Base-by-base conservation (phyloP, 2,888 invertebrate genomes). In the Stenoptilia bipunctidactyla region DNA sequence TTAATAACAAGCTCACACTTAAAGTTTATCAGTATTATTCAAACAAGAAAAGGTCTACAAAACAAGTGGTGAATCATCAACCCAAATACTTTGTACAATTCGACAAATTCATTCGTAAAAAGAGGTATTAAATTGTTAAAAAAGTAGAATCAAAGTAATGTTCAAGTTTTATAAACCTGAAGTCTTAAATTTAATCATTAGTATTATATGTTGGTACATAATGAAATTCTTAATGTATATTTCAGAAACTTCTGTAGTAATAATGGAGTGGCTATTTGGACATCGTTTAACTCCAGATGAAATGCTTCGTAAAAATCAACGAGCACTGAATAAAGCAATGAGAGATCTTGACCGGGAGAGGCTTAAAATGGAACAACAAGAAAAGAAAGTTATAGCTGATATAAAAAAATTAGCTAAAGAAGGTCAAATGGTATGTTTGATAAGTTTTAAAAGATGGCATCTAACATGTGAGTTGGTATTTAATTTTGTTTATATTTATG, bases 371-470 rank as follows among this genome's bases (percentile, higher is more conserved):
- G 98, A 99, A 71, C 95, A 96, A 58, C 98, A 98, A 66, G 99
- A 99, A 67, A 99, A 99, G 76, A 99, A 98, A 80, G 92, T 98
- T 46, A 99, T 99, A 45, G 90, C 90, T 0, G 99, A 99, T 65
- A 99, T 99, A 47, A 99, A 99, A 71, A 98, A 98, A 82, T 90
- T 98, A 79, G 99, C 99, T 1, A 99, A 99, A 66, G 96, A 97
- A 62, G 97, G 97, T 10, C 99, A 99, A 85, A 99, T 99, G 97
- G 96, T 95, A 67, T 12, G 39, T 37, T 2, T 38, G 2, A 10
- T 36, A 9, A 8, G 20, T 20, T 20, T 8, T 20, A 20, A 5
- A 20, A 3, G 4, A 20, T 20, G 3, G 8, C 20, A n/a, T n/a
- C n/a, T n/a, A n/a, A n/a, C n/a, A n/a, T n/a, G n/a, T n/a, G n/a